A percentile compares a stretch with the other conserved stretches of the same genome.
phyloP scores from a whole-genome alignment of 2,888 invertebrate genomes.

The Macrosoma leucophasiata region DNA sequence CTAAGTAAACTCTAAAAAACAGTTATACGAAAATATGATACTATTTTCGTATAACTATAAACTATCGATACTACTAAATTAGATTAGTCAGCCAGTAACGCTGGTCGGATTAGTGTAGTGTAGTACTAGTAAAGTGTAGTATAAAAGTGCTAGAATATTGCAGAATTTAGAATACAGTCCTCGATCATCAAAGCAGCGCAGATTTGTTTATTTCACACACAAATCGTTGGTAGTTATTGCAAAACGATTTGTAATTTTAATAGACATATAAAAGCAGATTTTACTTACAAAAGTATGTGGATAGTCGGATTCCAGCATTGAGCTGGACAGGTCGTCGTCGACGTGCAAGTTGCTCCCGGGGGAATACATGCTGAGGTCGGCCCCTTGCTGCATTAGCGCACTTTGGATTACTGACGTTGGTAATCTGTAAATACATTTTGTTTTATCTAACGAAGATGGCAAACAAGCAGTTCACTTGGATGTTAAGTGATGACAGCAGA shows the following conservation, averaged over 20 bases:
- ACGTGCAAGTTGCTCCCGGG: constrained; percentile 58
- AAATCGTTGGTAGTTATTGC: no score
- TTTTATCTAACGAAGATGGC: constrained; percentile 28
- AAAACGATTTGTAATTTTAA: neutral
- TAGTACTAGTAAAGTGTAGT: no score
- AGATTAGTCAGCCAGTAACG: no score
- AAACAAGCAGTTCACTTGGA: neutral
- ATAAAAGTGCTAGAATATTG: no score
- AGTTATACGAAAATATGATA: no score
- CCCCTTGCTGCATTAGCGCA: constrained; percentile 65
- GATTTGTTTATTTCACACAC: no score
- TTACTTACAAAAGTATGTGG: constrained; percentile 59
- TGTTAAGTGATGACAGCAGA: neutral
- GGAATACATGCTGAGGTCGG: constrained; percentile 65
- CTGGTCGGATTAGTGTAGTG: no score
- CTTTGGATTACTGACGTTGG: constrained; percentile 66
- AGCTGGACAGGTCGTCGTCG: constrained; percentile 63
- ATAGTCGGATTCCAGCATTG: constrained; percentile 56
- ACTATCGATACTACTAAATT: no score
- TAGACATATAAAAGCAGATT: constrained; percentile 8
- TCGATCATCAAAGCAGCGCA: no score
- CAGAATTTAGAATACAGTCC: no score
- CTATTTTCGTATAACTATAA: no score
- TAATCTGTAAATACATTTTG: constrained; percentile 37
- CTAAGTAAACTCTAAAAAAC: no score